Conservation (phyloP, 2,797 vertebrate genomes). For the Coregonus ussuriensis region DNA sequence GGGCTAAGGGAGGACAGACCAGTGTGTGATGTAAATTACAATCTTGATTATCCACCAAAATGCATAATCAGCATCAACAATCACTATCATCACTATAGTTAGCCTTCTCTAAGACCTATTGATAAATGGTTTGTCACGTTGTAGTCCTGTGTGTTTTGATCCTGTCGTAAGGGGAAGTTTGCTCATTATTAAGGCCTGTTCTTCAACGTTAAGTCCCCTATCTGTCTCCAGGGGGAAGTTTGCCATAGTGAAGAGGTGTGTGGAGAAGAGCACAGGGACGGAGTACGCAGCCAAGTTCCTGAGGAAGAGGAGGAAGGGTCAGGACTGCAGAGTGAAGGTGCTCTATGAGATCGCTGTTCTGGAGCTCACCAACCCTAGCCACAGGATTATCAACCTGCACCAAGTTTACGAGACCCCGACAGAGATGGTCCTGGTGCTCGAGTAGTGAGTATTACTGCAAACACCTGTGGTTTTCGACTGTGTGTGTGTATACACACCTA, state of each 20-base stretch:
- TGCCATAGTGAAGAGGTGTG: constrained; percentile 79
- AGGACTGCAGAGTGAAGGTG: constrained; percentile 80
- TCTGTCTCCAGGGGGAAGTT: constrained; percentile 69
- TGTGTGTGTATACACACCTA: neutral
- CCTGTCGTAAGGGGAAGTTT: neutral
- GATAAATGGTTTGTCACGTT: neutral
- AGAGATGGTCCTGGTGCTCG: constrained; percentile 79
- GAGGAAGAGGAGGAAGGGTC: constrained; percentile 82
- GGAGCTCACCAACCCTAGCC: constrained; percentile 73
- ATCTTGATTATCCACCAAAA: too few relatives aligned
- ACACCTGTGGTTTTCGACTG: too few relatives aligned
- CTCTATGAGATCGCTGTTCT: constrained; percentile 80
- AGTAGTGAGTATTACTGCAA: neutral
- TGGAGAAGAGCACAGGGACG: constrained; percentile 57
- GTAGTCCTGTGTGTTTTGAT: neutral
- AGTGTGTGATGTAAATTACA: neutral
- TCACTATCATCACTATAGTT: neutral
- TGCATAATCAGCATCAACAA: neutral
- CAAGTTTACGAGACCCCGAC: constrained; percentile 79
- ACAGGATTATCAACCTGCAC: constrained; percentile 77
- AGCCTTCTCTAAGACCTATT: neutral
- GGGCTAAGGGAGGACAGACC: neutral
- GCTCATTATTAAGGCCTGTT: neutral
- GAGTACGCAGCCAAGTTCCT: neutral
- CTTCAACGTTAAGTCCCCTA: neutral